Base-by-base conservation (phyloP, 2,888 invertebrate genomes). In the Epistrophe grossulariae region DNA sequence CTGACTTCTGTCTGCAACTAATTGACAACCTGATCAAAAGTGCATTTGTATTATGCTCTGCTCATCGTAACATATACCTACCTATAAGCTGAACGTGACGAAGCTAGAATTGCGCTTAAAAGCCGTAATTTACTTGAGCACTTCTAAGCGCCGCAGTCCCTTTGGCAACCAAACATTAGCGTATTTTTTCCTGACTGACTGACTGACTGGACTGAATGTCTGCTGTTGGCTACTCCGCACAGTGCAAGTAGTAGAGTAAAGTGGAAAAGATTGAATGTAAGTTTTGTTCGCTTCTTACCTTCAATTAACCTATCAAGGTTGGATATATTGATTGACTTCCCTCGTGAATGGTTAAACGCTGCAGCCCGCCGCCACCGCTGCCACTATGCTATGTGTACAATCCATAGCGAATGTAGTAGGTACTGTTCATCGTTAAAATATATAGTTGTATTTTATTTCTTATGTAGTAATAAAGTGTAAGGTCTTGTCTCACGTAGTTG, bases 271-370 rank as follows among this genome's bases (percentile, higher is more conserved):
- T 71, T 74, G 82, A 74, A 81, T 72, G 77, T 78, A 78, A 82
- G 74, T 82, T 83, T 87, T 87, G 83, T 87, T 83, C 83, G 79
- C 66, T 83, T 83, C 82, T 83, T 76, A 87, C 87, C 87, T 83
- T 87, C 87, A 87, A 87, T 87, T 87, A 87, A 87, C 87, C 87
- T 87, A 87, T 87, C 87, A 87, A 82, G 87, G 82, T 79, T 82
- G 82, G 76, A 87, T 83, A 71, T 83, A 87, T 83, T 83, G 87
- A 83, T 87, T 87, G 87, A 87, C 87, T 87, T 79, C 71, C 64
- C 59, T 66, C 40, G 76, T 87, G 83, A 87, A 87, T 87, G 87
- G 83, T 76, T 78, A 66, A 87, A 87, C 74, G 64, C 76, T 52
- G 52, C 43, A 43, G 6, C 13, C 24, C 17, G 48, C 50, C 17